These are phyloP conservation scores for Pandion haliaetus DNA, from an alignment of 2,113 vertebrate species.

Conservation along the genomic window DNA sequence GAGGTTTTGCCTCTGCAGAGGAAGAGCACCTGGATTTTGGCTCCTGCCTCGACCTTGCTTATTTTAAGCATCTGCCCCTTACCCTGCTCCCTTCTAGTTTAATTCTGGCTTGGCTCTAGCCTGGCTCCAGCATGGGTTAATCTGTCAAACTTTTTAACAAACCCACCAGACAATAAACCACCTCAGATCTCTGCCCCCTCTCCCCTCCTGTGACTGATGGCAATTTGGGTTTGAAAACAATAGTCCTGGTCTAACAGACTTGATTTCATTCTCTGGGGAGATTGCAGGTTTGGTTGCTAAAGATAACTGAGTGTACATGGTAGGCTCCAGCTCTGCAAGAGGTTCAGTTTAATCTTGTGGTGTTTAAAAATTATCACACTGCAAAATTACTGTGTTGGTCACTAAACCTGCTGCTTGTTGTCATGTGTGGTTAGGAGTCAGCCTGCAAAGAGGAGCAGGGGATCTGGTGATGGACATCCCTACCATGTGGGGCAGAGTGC, in stretches of 20 bases:
- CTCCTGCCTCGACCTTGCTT: neutral
- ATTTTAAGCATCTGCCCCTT: neutral
- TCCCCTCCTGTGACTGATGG: neutral
- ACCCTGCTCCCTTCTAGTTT: neutral
- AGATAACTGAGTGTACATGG: slow-evolving; percentile 8
- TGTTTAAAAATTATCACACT: neutral
- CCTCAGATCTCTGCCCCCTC: neutral
- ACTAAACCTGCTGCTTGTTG: neutral
- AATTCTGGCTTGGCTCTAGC: neutral
- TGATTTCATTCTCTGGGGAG: neutral
- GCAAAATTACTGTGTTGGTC: neutral
- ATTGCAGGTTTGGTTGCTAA: slow-evolving; percentile 11
- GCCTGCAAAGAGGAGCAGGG: neutral
- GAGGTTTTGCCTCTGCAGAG: neutral
- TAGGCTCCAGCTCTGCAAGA: neutral
- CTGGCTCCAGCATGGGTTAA: neutral
- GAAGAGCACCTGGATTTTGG: neutral
- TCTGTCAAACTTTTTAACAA: slow-evolving; percentile 12
- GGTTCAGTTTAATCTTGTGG: accelerated
- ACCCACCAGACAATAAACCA: neutral
- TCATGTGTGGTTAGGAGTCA: accelerated
- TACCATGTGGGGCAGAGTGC: neutral
- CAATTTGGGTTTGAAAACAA: slow-evolving; percentile 8
- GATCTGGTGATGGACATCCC: neutral
- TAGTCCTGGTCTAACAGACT: neutral